phyloP scores from a whole-genome alignment of 2,797 vertebrate genomes.

The Galagoides demidoff region DNA sequence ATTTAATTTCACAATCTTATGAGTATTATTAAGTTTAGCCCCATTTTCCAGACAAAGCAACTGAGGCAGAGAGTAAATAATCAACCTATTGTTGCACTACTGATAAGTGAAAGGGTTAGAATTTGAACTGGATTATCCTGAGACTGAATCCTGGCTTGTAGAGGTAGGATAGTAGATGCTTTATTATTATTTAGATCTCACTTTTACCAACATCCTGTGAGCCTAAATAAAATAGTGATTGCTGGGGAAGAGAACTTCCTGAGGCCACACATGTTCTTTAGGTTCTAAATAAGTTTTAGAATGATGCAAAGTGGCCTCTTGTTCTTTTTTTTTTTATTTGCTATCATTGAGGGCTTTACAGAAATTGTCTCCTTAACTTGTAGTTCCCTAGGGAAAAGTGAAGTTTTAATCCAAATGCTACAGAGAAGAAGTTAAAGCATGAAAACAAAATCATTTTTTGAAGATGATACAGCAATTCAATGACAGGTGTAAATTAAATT shows the following conservation, averaged over 20 bases:
- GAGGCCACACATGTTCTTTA: neutral
- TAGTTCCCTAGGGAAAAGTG: neutral
- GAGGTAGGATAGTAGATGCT: neutral
- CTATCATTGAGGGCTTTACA: constrained; percentile 1
- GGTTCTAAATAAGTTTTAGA: constrained; percentile 10
- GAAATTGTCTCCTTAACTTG: constrained; percentile 28
- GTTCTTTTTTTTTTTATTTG: neutral
- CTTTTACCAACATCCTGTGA: neutral
- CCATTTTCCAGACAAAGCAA: neutral
- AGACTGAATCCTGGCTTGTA: neutral
- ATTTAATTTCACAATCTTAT: constrained; percentile 37
- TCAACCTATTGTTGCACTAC: neutral
- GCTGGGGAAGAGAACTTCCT: neutral
- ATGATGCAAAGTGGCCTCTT: neutral
- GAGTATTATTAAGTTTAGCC: neutral
- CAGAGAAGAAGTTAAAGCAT: neutral
- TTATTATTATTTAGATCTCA: neutral
- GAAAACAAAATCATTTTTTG: neutral
- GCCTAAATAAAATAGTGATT: constrained; percentile 5
- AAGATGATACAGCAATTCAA: neutral
- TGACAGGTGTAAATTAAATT: neutral
- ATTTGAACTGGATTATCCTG: neutral
- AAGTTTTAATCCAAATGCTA: constrained; percentile 1
- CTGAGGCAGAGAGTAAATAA: neutral
- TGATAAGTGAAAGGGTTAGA: neutral